Evolutionary conservation across 2,797 vertebrate species (phyloP), one percentile per base, ranked within the genome.

Genomic region (Acanthornis magna): DNA sequence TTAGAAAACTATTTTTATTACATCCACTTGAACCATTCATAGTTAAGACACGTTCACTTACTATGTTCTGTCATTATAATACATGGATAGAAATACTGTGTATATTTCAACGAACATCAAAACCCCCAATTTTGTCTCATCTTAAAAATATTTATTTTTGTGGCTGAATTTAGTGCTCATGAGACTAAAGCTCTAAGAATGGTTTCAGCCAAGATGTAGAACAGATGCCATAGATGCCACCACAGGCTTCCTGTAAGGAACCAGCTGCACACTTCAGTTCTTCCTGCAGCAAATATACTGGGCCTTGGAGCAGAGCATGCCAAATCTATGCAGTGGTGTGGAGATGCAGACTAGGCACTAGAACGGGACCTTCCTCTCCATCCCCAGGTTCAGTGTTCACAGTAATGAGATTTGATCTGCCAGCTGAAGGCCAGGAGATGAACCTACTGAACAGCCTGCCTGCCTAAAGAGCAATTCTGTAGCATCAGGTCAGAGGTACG

Each of bases 1-100:
- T 97, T 98, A 98, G 97, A 98, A 98, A 98, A 98, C 97, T 97
- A 97, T 97, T 97, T 97, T 98, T 97, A 96, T 97, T 97, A 98
- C 96, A 97, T 97, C 94, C 97, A 98, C 97, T 97, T 96, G 97
- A 97, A 97, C 97, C 96, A 97, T 97, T 98, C 95, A 97, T 97
- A 97, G 95, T 97, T 97, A 98, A 96, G 97, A 98, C 97, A 97
- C 96, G 97, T 97, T 98, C 97, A 98, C 97, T 96, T 95, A 97
- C 97, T 97, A 97, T 97, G 95, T 97, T 97, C 97, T 82, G 94
- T 96, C 97, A 98, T 97, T 97, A 97, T 97, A 97, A 97, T 98
- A 98, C 97, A 97, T 92, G 97, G 96, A 97, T 97, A 97, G 97
- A 97, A 98, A 97, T 97, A 97, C 95, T 90, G 96, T 95, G 95